Evolutionary conservation across 2,888 invertebrate genomes (phyloP).

Genomic region (Candidula unifasciata): DNA sequence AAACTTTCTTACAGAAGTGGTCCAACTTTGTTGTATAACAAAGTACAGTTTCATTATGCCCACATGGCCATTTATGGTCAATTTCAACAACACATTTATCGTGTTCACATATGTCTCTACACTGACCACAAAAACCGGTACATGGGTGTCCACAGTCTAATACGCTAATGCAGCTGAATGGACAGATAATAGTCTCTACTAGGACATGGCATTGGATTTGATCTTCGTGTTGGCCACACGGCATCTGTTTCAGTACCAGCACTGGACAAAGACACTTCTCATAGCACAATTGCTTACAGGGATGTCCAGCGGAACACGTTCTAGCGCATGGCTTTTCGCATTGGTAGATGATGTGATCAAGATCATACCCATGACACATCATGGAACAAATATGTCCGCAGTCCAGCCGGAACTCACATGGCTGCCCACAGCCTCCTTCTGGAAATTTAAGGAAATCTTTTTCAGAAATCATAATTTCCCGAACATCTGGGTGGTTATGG

Average conservation of each 20-base stretch:
- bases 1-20: too few relatives aligned
- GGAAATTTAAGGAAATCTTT: constrained; percentile 60
- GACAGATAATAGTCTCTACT: too few relatives aligned
- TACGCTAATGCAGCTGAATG: too few relatives aligned
- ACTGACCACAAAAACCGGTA: too few relatives aligned
- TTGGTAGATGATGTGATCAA: constrained; percentile 5
- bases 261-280: constrained; percentile 76
- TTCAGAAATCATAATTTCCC: constrained; percentile 37
- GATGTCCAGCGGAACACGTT: constrained; percentile 45
- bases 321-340: constrained; percentile 27
- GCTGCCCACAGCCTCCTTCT: constrained; percentile 63
- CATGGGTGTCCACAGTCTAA: too few relatives aligned
- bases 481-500: constrained; percentile 64
- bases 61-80: too few relatives aligned
- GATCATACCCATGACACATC: too few relatives aligned
- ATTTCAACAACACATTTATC: too few relatives aligned
- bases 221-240: constrained; percentile 68
- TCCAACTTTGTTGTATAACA: too few relatives aligned
- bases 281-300: constrained; percentile 77
- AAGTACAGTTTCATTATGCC: too few relatives aligned
- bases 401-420: constrained; percentile 57
- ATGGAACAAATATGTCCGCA: constrained; percentile 61
- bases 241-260: constrained; percentile 60
- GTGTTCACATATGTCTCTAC: too few relatives aligned
- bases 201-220: constrained; percentile 59